Percentiles rank a stretch among this genome's conserved stretches.
phyloP scores from a whole-genome alignment of 2,888 invertebrate species.

The Volucella inflata region DNA sequence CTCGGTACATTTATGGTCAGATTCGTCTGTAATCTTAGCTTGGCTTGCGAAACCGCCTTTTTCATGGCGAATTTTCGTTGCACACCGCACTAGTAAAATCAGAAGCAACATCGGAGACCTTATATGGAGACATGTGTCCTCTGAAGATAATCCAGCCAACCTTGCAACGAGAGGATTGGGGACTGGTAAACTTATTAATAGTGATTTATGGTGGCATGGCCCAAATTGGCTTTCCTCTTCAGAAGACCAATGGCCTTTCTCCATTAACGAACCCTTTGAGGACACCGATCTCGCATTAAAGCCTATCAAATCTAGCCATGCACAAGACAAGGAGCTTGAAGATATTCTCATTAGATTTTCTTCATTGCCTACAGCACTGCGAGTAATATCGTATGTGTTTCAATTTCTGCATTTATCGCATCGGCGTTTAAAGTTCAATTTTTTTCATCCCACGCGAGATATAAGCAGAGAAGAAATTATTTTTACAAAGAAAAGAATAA shows the following conservation, averaged over 20 bases:
- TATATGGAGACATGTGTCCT: slow-evolving; percentile 56
- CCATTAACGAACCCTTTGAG: not conserved
- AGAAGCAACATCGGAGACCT: not conserved
- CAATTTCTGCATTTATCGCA: too few relatives aligned
- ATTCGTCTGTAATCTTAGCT: slow-evolving; percentile 44
- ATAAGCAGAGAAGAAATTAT: slow-evolving; percentile 9
- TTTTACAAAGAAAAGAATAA: slow-evolving; percentile 13
- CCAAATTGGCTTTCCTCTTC: slow-evolving; percentile 28
- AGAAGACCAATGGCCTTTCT: too few relatives aligned
- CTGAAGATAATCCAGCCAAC: slow-evolving; percentile 63
- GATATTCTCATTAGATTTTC: slow-evolving; percentile 15
- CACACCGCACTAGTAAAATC: slow-evolving; percentile 52
- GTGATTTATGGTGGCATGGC: slow-evolving; percentile 46
- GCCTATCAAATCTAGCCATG: slow-evolving; percentile 6
- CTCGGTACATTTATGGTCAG: slow-evolving; percentile 34
- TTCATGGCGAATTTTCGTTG: slow-evolving; percentile 62
- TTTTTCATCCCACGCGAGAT: not conserved
- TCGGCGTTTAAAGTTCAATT: not conserved
- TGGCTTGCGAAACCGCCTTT: slow-evolving; percentile 53
- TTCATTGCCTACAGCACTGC: slow-evolving; percentile 35
- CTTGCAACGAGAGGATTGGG: slow-evolving; percentile 55
- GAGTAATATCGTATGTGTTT: slow-evolving; percentile 47
- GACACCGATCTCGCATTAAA: slow-evolving; percentile 36
- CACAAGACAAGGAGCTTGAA: not conserved
- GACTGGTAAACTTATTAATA: slow-evolving; percentile 32